Evolutionary conservation across 1,140 invertebrate genomes (phyloP).

Genomic region (Tetraneura akinire): DNA sequence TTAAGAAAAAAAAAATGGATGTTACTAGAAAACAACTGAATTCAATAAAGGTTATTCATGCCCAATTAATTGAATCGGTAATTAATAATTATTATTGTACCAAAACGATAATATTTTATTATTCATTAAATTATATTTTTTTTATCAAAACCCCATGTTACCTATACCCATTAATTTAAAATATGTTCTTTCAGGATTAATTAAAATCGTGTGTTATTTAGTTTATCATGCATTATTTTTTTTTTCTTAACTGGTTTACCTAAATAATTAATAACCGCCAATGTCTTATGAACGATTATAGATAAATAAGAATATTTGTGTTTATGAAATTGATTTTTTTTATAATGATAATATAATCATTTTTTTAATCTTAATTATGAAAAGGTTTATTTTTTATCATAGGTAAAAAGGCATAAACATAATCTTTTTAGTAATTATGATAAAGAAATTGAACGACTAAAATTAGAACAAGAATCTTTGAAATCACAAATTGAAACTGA

Average conservation of each 20-base stretch:
- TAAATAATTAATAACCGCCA: too few relatives aligned
- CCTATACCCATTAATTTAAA: too few relatives aligned
- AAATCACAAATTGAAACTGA: constrained; percentile 30
- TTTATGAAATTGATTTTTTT: neutral
- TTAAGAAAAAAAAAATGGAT: constrained; percentile 13
- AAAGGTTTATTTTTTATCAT: neutral
- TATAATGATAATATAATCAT: neutral
- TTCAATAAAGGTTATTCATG: constrained; percentile 11
- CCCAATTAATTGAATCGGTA: constrained; percentile 26
- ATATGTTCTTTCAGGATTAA: too few relatives aligned
- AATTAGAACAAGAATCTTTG: constrained; percentile 34
- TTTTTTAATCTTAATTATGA: too few relatives aligned
- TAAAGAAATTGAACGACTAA: constrained; percentile 37
- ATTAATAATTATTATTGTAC: neutral
- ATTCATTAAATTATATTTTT: neutral
- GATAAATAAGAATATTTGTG: neutral
- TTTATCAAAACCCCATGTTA: neutral
- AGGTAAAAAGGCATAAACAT: constrained; percentile 31
- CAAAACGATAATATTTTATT: too few relatives aligned
- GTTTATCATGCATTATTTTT: too few relatives aligned
- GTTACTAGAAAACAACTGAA: constrained; percentile 22
- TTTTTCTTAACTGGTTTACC: too few relatives aligned
- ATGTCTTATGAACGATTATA: too few relatives aligned
- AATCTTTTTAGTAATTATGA: constrained; percentile 32
- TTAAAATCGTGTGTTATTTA: too few relatives aligned